Evolutionary conservation across 2,113 vertebrate genomes (phyloP).

Genomic region (Hylia prasina): DNA sequence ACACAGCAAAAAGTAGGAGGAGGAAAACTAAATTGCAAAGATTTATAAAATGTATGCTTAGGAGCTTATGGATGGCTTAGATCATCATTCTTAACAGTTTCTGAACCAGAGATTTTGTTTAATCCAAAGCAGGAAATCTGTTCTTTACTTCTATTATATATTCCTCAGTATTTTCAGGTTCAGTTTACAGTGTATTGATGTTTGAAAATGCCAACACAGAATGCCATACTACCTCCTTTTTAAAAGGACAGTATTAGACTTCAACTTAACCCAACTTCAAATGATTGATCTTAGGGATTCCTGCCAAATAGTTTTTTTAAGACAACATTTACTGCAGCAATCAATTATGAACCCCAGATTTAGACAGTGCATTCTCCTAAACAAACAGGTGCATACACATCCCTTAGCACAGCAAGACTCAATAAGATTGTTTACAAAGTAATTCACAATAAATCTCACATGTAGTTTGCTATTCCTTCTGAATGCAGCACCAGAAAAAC

Average conservation of each 20-base stretch:
- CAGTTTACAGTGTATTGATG: not conserved
- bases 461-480: not conserved
- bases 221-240: not conserved
- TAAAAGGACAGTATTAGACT: not conserved
- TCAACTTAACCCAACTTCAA: not conserved
- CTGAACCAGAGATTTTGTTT: not conserved
- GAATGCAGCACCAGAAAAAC: not conserved
- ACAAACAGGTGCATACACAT: not conserved
- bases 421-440: constrained; percentile 12
- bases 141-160: not conserved
- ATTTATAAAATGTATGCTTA: not conserved
- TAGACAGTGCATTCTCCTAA: not conserved
- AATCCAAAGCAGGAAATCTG: not conserved
- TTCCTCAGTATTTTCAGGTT: not conserved
- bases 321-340: not conserved
- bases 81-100: not conserved
- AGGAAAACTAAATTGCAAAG: not conserved
- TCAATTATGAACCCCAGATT: constrained; percentile 2
- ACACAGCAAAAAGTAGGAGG: not conserved
- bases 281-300: not conserved
- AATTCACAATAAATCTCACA: constrained; percentile 19
- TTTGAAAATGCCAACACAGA: constrained; percentile 2
- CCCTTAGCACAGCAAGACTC: constrained; percentile 2
- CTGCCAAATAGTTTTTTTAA: constrained; percentile 1
- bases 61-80: not conserved